Evolutionary conservation across 2,113 vertebrate species (phyloP).

Genomic region (Dolichallabes microphthalmus): DNA sequence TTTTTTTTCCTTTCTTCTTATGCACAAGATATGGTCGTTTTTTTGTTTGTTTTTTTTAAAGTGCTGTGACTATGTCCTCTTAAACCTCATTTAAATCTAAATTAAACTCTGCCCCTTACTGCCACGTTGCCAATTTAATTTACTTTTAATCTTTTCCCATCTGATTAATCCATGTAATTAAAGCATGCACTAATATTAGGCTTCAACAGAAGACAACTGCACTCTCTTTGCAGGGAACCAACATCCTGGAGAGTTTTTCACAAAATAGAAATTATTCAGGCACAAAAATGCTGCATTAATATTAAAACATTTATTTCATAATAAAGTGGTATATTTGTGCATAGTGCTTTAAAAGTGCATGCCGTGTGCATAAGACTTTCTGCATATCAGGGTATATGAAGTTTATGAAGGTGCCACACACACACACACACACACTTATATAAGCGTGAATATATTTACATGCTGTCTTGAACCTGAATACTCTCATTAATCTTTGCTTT

Average conservation of each 20-base stretch:
- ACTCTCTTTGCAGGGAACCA: background rate
- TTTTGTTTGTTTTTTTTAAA: background rate
- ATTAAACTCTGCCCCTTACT: background rate
- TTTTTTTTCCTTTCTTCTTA: background rate
- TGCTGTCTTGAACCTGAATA: background rate
- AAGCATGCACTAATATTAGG: background rate
- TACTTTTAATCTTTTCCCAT: background rate
- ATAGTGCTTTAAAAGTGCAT: background rate
- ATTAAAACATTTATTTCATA: background rate
- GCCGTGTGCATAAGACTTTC: background rate
- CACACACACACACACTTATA: background rate
- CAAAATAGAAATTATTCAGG: background rate
- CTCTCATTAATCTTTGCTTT: slow-evolving; percentile 15
- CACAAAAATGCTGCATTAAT: background rate
- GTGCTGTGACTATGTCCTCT: too few species aligned
- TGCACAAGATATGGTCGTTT: background rate
- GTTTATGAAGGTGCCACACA: background rate
- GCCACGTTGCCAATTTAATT: background rate
- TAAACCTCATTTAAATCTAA: background rate
- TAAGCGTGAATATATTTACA: too few species aligned
- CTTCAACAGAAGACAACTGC: background rate
- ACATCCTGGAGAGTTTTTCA: background rate
- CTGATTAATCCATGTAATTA: background rate
- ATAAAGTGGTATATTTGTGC: background rate
- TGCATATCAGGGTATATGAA: background rate